Evolutionary conservation across 2,797 vertebrate genomes (phyloP).

Genomic region (Chelmon rostratus): DNA sequence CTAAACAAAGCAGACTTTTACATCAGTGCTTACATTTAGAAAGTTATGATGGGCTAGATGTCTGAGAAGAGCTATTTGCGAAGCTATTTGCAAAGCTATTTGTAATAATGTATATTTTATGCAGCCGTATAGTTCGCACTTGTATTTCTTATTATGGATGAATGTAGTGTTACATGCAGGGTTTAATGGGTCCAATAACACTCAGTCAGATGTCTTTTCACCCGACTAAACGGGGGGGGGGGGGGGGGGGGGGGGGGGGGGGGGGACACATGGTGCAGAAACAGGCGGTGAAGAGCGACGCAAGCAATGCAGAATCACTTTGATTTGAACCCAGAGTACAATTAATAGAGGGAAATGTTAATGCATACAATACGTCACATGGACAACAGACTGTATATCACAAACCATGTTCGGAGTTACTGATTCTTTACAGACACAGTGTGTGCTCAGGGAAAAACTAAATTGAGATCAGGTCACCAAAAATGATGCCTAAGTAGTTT

Average conservation of each 20-base stretch:
- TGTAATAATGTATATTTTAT: slow-evolving; percentile 63
- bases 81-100: slow-evolving; percentile 47
- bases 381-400: neutral
- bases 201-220: slow-evolving; percentile 23
- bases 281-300: neutral
- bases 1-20: neutral
- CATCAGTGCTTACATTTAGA: slow-evolving; percentile 18
- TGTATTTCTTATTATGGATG: slow-evolving; percentile 27
- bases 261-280: slow-evolving; percentile 4
- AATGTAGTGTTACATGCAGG: slow-evolving; percentile 18
- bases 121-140: slow-evolving; percentile 38
- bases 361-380: neutral
- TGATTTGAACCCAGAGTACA: neutral
- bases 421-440: neutral
- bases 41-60: slow-evolving; percentile 9
- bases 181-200: slow-evolving; percentile 51
- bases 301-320: neutral
- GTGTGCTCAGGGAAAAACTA: neutral
- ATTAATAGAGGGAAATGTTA: neutral
- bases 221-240: neutral
- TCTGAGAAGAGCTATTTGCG: slow-evolving; percentile 20
- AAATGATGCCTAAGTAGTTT: neutral
- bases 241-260: neutral
- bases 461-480: neutral
- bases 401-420: neutral